A percentile compares a stretch with the other conserved stretches of the same genome.
Evolutionary conservation across 1,140 invertebrate species (phyloP).

Genomic region (Yoshiicerus persimilis): DNA sequence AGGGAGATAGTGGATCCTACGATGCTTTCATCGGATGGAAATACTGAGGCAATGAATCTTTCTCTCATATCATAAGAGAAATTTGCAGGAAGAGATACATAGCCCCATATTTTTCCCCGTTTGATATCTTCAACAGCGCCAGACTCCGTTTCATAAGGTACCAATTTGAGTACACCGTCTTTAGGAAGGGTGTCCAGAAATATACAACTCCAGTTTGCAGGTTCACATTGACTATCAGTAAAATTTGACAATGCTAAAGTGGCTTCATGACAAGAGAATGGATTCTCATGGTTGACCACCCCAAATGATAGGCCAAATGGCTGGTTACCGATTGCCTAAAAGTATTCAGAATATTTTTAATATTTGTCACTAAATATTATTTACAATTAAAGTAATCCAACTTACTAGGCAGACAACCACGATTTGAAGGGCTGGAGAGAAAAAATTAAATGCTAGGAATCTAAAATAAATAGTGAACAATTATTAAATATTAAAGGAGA

Average conservation of each 20-base stretch:
- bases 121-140: conserved; percentile 64
- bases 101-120: conserved; percentile 66
- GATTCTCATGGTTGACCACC: background rate
- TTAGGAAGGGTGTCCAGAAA: background rate
- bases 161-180: background rate
- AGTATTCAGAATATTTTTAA: background rate
- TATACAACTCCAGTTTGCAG: background rate
- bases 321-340: background rate
- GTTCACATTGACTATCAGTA: background rate
- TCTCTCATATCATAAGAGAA: conserved; percentile 68
- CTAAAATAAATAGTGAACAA: background rate
- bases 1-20: conserved; percentile 64
- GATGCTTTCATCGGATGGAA: conserved; percentile 57
- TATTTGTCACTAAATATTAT: too few relatives aligned
- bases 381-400: background rate
- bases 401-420: background rate
- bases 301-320: background rate
- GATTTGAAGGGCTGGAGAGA: background rate
- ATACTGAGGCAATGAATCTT: conserved; percentile 60
- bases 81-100: conserved; percentile 70
- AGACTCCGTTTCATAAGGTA: conserved; percentile 54
- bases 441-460: background rate
- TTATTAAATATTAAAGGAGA: too few relatives aligned
- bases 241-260: background rate
- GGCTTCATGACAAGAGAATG: background rate